Percentiles rank a stretch among this genome's conserved stretches.
Evolutionary conservation across 2,113 vertebrate genomes (phyloP).

Genomic region (Recurvirostra avosetta): DNA sequence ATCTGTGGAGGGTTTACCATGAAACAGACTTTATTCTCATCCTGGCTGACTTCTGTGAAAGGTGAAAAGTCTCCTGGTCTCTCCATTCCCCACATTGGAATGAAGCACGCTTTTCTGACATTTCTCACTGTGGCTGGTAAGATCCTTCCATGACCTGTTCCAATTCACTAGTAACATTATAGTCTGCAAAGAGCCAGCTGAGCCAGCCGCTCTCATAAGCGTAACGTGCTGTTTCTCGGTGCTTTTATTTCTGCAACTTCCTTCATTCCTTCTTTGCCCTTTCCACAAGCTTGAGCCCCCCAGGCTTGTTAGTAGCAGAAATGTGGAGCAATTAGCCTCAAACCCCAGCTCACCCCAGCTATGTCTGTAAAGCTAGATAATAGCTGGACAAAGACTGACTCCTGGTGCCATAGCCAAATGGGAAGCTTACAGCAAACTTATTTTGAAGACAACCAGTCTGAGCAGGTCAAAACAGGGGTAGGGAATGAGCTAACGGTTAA

Average conservation of each 20-base stretch:
- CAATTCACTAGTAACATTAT: not conserved
- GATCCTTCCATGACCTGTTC: not conserved
- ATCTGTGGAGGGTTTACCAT: not conserved
- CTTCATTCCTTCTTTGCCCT: not conserved
- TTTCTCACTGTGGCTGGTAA: not conserved
- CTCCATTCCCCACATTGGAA: not conserved
- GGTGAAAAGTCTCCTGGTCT: not conserved
- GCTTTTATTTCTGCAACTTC: not conserved
- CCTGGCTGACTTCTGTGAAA: not conserved
- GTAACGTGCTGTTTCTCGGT: not conserved
- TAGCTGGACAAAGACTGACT: not conserved
- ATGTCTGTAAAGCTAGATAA: not conserved
- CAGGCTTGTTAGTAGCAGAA: not conserved
- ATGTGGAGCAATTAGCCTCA: not conserved
- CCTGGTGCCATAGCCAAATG: not conserved
- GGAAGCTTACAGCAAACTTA: not conserved
- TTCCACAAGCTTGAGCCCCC: not conserved
- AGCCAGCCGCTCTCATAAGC: not conserved
- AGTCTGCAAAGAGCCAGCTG: not conserved
- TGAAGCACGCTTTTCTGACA: not conserved
- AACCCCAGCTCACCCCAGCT: not conserved
- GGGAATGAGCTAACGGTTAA: not conserved
- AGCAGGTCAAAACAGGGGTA: not conserved
- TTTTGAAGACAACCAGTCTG: not conserved
- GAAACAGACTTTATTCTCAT: not conserved